Evolutionary conservation across 2,888 invertebrate species (phyloP), one percentile per base, ranked within the genome.

Genomic region (Cataglyphis albicans): DNA sequence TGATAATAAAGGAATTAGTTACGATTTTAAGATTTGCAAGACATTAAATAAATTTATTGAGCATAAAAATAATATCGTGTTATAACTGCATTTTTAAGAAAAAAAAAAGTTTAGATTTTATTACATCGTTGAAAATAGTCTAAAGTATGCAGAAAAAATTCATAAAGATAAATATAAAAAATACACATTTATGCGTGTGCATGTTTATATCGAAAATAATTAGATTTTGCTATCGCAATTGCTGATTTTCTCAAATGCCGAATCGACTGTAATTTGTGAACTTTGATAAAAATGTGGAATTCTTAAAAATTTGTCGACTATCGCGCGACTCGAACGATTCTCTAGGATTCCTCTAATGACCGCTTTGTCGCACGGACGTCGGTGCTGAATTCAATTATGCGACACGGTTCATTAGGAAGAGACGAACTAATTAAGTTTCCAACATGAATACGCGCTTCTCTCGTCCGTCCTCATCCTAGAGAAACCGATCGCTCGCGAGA

Each of bases 361-460:
- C 57, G 81, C 63, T 63, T 80, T 55, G 48, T 73, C 73, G 44
- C 52, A 72, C n/a, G 15, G 61, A 68, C 41, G 48, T 86, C 68
- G 78, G 65, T 70, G 67, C 57, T 76, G 72, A 44, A 83, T 85
- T 70, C 61, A 82, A 81, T 88, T 84, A 84, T 67, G 61, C 74
- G 85, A 70, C 68, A 83, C 82, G 81, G 81, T 88, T 88, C 85
- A 67, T 84, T 83, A 84, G 81, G 59, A 61, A 74, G 70, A 67
- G 76, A 81, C 41, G 81, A 78, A 38, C 83, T 83, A 88, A 88
- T 84, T 86, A 38, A 83, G 81, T 88, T 88, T 67, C 70, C 82
- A 74, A n/a, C 78, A 59, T 70, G 84, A 87, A 87, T 84, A 65
- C 82, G 68, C 61, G 78, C 74, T 82, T 81, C 65, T 76, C 81